Percentiles rank a stretch among this genome's conserved stretches.
These are phyloP conservation scores for Aphaenogaster floridana DNA, from an alignment of 1,140 invertebrate species.

Conservation along the genomic window DNA sequence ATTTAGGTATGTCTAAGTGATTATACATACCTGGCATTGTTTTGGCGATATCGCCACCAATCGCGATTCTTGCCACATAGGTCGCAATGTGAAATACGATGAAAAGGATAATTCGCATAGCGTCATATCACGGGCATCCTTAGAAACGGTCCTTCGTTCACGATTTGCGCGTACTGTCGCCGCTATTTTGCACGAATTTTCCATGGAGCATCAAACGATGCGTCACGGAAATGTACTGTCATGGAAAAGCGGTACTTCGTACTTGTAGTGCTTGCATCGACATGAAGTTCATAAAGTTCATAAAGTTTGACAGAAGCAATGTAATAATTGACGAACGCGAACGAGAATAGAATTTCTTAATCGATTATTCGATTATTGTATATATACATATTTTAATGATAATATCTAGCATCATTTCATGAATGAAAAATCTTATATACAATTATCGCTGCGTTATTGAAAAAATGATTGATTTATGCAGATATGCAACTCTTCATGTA, in stretches of 20 bases:
- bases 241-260: neutral
- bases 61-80: slow-evolving; percentile 41
- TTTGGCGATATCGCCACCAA: neutral
- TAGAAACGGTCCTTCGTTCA: slow-evolving; percentile 13
- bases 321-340: slow-evolving; percentile 44
- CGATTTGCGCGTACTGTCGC: neutral
- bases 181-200: slow-evolving; percentile 37
- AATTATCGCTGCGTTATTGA: neutral
- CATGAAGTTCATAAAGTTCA: slow-evolving; percentile 9
- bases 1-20: neutral
- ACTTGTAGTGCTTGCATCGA: neutral
- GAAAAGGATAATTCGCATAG: slow-evolving; percentile 53
- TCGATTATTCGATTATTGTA: neutral
- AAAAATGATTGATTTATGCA: neutral
- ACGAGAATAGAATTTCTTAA: neutral
- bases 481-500: too few relatives aligned
- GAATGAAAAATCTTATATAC: neutral
- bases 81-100: slow-evolving; percentile 41
- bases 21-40: slow-evolving; percentile 19
- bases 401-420: neutral
- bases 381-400: neutral
- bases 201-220: slow-evolving; percentile 41
- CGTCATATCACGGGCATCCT: slow-evolving; percentile 58
- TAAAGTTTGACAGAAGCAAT: slow-evolving; percentile 12
- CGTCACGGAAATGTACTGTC: slow-evolving; percentile 23